Evolutionary conservation across 1,140 invertebrate species (phyloP).

Genomic region (Drosophila rhopaloa): DNA sequence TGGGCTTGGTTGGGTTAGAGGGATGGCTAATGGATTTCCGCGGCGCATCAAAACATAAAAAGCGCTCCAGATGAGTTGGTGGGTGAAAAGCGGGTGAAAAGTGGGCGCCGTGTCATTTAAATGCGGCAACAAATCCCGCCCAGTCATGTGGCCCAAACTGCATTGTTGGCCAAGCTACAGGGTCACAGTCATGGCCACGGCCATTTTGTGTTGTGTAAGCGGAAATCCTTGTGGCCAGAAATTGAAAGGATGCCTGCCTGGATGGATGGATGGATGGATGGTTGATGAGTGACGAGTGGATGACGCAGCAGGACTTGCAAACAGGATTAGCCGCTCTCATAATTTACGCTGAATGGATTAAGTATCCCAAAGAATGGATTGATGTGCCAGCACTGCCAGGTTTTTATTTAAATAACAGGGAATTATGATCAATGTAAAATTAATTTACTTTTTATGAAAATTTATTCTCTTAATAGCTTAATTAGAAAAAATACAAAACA

Average conservation of each 20-base stretch:
- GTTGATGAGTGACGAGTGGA: conserved; percentile 12
- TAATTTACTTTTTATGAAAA: too few species aligned
- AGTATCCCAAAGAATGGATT: background rate
- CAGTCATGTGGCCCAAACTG: conserved; percentile 45
- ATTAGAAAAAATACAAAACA: too few species aligned
- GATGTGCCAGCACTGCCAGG: background rate
- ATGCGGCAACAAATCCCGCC: conserved; percentile 26
- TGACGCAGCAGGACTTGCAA: conserved; percentile 19
- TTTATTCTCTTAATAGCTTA: too few species aligned
- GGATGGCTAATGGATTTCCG: conserved; percentile 51
- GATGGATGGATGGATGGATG: background rate
- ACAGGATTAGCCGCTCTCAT: conserved; percentile 25
- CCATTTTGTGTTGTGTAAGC: conserved; percentile 43
- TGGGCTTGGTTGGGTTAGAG: background rate
- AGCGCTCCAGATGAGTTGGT: conserved; percentile 9
- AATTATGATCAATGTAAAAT: too few species aligned
- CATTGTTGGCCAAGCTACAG: conserved; percentile 37
- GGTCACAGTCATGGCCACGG: conserved; percentile 8
- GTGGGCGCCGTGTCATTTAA: conserved; percentile 10
- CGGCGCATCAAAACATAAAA: conserved; percentile 48
- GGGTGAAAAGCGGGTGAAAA: conserved; percentile 12
- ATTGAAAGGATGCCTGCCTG: background rate
- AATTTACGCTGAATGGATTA: conserved; percentile 27
- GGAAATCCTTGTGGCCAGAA: conserved; percentile 47
- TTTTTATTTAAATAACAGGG: background rate